These are phyloP conservation scores for Paguma larvata DNA, from an alignment of 2,797 vertebrate genomes.

Conservation along the genomic window DNA sequence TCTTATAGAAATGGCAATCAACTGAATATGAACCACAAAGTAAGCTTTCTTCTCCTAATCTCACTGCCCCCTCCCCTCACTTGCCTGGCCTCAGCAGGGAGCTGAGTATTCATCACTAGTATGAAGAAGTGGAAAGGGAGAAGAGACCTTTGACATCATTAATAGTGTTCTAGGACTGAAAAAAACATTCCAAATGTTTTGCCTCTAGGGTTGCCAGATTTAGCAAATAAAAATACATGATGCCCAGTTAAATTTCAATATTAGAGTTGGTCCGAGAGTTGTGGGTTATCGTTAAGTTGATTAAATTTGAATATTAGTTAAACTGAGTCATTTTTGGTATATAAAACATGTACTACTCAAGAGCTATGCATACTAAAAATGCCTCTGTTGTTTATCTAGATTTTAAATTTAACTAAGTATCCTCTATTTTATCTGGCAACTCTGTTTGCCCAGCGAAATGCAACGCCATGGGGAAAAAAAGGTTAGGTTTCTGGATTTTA, in stretches of 20 bases:
- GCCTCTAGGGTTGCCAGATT: neutral
- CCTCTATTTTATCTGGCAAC: constrained; percentile 4
- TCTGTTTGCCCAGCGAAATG: neutral
- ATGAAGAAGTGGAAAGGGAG: neutral
- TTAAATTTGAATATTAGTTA: constrained; percentile 40
- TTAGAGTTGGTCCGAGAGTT: too few species aligned
- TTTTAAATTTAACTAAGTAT: neutral
- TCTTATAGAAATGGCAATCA: neutral
- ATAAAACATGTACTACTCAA: neutral
- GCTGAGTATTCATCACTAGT: neutral
- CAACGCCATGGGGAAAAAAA: neutral
- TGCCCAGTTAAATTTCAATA: neutral
- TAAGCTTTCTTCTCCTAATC: too few species aligned
- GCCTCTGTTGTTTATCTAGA: neutral
- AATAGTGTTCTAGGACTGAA: neutral
- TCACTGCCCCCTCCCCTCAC: neutral
- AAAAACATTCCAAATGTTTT: neutral
- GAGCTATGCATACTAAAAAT: neutral
- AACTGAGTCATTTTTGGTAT: neutral
- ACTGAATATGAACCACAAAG: neutral
- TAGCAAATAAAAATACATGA: neutral
- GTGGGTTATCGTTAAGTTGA: too few species aligned
- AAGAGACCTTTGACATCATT: neutral
- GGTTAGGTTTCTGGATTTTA: neutral
- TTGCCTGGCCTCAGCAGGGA: neutral